Conservation (phyloP, 2,797 vertebrate genomes). For the Micrastur ruficollis region DNA sequence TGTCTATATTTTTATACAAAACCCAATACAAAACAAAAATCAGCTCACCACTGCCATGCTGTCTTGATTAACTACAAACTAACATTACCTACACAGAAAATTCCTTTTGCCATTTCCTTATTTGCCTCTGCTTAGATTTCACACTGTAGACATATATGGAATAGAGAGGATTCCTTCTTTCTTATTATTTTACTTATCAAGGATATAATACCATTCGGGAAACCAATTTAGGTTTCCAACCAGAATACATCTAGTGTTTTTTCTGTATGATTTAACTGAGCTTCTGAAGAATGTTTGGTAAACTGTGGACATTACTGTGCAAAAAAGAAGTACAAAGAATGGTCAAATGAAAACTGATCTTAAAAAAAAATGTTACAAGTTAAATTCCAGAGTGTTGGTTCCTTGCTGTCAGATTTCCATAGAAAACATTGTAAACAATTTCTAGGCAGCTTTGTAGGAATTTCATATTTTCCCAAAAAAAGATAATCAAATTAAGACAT, state of each 20-base stretch:
- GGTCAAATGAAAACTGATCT: neutral
- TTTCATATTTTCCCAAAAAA: neutral
- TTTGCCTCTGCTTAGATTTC: neutral
- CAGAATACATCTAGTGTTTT: neutral
- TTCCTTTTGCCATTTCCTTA: neutral
- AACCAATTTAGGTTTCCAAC: neutral
- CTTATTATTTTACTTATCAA: neutral
- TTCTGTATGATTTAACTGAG: neutral
- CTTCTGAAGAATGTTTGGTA: neutral
- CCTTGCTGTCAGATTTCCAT: neutral
- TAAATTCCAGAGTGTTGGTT: neutral
- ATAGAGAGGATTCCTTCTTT: neutral
- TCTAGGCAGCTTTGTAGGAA: neutral
- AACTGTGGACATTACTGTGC: neutral
- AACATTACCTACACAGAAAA: neutral
- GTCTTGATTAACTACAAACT: neutral
- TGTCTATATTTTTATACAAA: neutral
- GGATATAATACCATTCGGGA: neutral
- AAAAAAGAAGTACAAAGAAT: neutral
- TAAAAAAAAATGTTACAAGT: neutral
- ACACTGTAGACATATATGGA: neutral
- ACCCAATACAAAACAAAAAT: neutral
- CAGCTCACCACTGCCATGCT: neutral
- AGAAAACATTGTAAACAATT: neutral
- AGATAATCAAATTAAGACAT: neutral